Evolutionary conservation across 2,113 vertebrate genomes (phyloP), one percentile per base, ranked within the genome.

Genomic region (Bambusicola thoracicus): DNA sequence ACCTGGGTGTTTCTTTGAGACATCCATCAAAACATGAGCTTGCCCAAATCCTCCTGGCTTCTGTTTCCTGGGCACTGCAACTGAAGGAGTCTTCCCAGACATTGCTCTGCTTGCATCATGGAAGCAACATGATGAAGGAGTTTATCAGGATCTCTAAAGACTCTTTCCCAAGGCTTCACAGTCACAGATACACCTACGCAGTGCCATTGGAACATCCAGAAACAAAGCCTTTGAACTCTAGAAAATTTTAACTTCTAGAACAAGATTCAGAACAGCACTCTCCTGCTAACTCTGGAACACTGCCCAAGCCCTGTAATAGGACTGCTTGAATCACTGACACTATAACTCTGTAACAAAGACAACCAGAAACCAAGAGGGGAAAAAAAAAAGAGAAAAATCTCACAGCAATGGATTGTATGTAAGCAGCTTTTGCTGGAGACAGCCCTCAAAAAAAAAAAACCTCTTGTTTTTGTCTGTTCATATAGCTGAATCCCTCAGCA

Each of bases 361-460:
- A 78, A 53, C 24, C 67, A 95, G 66, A 51, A 72, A 19, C 17
- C 13, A 53, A 87, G 8, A 15, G 24, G 11, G 36, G 8, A 44
- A 44, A 53, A 68, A 58, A 93, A 44, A 53, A 68, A 58, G 91
- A 66, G 40, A 32, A 8, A 18, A 29, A 46, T 3, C 24, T 59
- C 16, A 5, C 13, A 0, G 0, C 22, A 49, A n/a, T 65, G 34
- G 29, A 55, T 6, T 8, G 18, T 2, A 59, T 0, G 0, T 19
- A 43, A 79, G 12, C 1, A 4, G 67, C 4, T 92, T 72, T 53
- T 65, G 11, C 11, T 34, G 41, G 67, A 70, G 20, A 32, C 0
- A 11, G 24, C 13, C 24, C 15, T 66, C 38, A 46, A 81, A 68
- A 53, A 2, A 40, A 46, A 81, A 68, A 53, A 2, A 40, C 38